Percentiles rank a stretch among this genome's conserved stretches.
phyloP scores from a whole-genome alignment of 2,113 vertebrate species.

The Otolemur garnettii region DNA sequence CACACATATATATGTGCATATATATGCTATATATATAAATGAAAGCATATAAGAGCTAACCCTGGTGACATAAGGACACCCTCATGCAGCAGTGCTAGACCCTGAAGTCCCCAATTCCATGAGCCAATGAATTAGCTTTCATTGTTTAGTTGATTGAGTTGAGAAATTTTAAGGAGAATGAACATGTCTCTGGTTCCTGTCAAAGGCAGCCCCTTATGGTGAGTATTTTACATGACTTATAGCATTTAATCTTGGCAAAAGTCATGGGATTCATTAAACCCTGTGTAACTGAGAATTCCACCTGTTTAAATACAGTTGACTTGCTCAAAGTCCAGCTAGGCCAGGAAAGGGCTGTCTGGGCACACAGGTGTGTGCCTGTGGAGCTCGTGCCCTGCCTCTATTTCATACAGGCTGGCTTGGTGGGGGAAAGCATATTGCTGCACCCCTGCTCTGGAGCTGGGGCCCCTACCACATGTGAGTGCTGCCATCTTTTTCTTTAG shows the following conservation, averaged over 20 bases:
- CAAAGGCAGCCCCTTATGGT: neutral
- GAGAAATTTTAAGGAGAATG: neutral
- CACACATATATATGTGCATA: no score
- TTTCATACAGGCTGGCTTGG: rapidly evolving
- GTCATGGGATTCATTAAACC: neutral
- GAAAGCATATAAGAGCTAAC: neutral
- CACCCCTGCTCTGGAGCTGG: rapidly evolving
- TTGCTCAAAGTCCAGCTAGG: neutral
- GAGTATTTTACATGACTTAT: neutral
- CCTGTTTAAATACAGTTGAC: neutral
- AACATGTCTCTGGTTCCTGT: neutral
- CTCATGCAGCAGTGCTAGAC: rapidly evolving
- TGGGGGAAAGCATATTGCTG: rapidly evolving
- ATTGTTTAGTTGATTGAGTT: neutral
- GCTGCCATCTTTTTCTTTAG: no score
- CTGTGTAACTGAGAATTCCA: neutral
- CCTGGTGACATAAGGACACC: neutral
- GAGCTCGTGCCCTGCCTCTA: neutral
- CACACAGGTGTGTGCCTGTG: neutral
- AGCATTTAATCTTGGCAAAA: neutral
- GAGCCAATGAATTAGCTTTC: neutral
- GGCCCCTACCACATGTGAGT: neutral
- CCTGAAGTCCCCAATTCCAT: neutral
- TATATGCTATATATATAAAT: no score
- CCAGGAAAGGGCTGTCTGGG: neutral